Evolutionary conservation across 1,140 invertebrate genomes (phyloP), one percentile per base, ranked within the genome.

Genomic region (Aphis craccivora): DNA sequence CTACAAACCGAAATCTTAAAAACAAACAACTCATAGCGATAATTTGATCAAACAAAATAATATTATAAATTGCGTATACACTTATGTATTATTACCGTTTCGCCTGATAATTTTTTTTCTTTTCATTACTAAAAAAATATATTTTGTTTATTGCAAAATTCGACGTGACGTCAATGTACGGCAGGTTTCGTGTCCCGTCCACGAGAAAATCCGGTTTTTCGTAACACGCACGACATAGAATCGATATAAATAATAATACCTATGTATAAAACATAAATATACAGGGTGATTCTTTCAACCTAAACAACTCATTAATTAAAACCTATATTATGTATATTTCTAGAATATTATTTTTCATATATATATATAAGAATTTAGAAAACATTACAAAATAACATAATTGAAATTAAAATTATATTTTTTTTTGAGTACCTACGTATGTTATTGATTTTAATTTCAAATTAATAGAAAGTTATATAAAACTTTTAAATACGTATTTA

Each of bases 241-340:
- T 89, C 88, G 22, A 89, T 89, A 89, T 55, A 53, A 55, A 89
- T 53, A 89, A 53, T 89, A 53, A 86, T 48, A n/a, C n/a, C n/a
- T n/a, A 88, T 35, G 22, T 88, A n/a, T 76, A 35, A n/a, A 76
- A 18, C 60, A 76, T n/a, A 76, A n/a, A 76, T 76, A 76, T 76
- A 76, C 60, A 76, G 60, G 14, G 30, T n/a, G 60, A n/a, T 76
- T 76, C 4, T 18, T 76, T 76, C n/a, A 76, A 76, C 30, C 4
- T 76, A 1, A 76, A 14, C 30, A 14, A 6, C 4, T 76, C 30
- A 76, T 67, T n/a, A n/a, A 67, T 60, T 55, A 60, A 60, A 60
- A 60, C 8, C 55, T 60, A 60, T 60, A 25, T 60, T 60, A 30
- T 30, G 25, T 14, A 11, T 14, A 18, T 18, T n/a, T 76, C 18